Evolutionary conservation across 2,888 invertebrate genomes (phyloP).

Genomic region (Ectropis crepuscularia): DNA sequence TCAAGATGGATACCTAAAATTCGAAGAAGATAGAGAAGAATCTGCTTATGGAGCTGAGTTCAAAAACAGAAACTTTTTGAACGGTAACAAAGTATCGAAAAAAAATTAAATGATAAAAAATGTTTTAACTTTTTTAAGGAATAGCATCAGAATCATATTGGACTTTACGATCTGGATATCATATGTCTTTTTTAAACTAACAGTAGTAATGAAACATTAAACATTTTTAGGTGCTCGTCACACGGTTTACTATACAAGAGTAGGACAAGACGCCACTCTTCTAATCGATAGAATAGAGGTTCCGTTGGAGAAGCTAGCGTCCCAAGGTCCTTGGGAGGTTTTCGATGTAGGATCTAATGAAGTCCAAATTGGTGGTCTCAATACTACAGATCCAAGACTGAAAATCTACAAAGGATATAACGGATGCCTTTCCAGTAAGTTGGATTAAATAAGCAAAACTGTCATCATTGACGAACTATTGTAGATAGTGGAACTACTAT

Average conservation of each 20-base stretch:
- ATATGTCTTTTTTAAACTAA: neutral
- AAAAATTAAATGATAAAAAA: neutral
- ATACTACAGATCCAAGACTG: slow-evolving; percentile 92
- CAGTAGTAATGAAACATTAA: neutral
- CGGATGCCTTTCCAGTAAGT: slow-evolving; percentile 95
- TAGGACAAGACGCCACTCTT: slow-evolving; percentile 88
- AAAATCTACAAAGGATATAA: slow-evolving; percentile 94
- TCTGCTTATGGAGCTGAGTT: slow-evolving; percentile 90
- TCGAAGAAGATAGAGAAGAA: slow-evolving; percentile 94
- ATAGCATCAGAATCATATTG: too few species aligned
- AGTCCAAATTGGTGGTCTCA: slow-evolving; percentile 94
- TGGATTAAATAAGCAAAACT: neutral
- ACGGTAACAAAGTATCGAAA: slow-evolving; percentile 83
- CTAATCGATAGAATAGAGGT: slow-evolving; percentile 91
- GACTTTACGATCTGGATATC: too few species aligned
- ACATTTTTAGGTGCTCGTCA: slow-evolving; percentile 86
- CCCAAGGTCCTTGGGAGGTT: slow-evolving; percentile 88
- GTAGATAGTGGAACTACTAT: too few species aligned
- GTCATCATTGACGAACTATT: too few species aligned
- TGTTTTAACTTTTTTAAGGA: too few species aligned
- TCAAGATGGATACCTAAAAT: slow-evolving; percentile 92
- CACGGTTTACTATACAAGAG: slow-evolving; percentile 88
- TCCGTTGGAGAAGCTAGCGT: slow-evolving; percentile 87
- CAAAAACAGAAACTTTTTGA: slow-evolving; percentile 91
- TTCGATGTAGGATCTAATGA: slow-evolving; percentile 89